Evolutionary conservation across 2,888 invertebrate species (phyloP), one percentile per base, ranked within the genome.

Genomic region (Erynnis tages): DNA sequence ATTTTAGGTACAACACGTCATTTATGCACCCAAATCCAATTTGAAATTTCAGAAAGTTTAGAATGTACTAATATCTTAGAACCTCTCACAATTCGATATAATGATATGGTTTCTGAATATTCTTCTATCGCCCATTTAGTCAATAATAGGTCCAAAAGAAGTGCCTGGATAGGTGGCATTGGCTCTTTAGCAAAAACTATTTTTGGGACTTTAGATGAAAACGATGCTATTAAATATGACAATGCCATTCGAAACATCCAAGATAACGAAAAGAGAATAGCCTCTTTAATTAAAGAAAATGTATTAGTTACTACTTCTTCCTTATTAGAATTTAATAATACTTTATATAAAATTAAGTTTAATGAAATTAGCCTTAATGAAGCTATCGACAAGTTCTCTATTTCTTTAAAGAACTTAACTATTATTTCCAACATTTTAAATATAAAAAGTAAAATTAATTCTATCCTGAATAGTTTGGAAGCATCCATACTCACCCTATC

Each of bases 181-280:
- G 61, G 62, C 2, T 41, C 57, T 1, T 21, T 56, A 1, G 50
- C 55, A 5, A 62, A 61, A 56, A 53, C 56, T 16, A 34, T 61
- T 4, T 60, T 61, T 25, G 64, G 61, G 1, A 58, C 62, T 8
- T 19, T 62, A 27, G 55, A 62, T 14, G 61, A 62, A 40, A 35
- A 61, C 16, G 60, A 64, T 29, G 61, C 55, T 4, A 19, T 57
- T 0, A 58, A 45, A 23, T 61, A 60, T 17, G 41, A 60, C n/a
- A 32, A 54, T 0, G 59, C 58, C 1, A 59, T 63, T 2, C 27
- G 13, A 34, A 25, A 1, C 0, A 7, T 46, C n/a, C 23, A 46
- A 13, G 1, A 27, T 27, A 6, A 5, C 5, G n/a, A 34, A 14
- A 5, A 34, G 14, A 23, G 34, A 34, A 4, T 45, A n/a, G 14